phyloP scores from a whole-genome alignment of 2,888 invertebrate genomes.

The Nomada fucata region DNA sequence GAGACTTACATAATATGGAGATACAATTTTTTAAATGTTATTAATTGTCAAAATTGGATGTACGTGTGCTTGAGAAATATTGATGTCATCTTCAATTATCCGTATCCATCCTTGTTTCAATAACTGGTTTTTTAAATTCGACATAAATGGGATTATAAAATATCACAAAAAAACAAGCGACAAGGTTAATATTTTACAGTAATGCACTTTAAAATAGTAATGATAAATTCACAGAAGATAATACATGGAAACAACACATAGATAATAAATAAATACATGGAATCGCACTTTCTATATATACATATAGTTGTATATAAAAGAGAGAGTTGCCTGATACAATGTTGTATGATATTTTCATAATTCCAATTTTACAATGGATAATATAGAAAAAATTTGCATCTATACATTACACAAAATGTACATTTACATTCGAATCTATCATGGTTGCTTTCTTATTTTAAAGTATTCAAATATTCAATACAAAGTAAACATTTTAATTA shows the following conservation, averaged over 20 bases:
- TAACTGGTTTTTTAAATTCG: background rate
- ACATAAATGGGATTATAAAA: background rate
- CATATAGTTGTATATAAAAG: too few relatives aligned
- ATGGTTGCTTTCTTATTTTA: slow-evolving; percentile 20
- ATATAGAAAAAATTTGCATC: background rate
- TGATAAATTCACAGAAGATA: too few relatives aligned
- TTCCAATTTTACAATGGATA: slow-evolving; percentile 28
- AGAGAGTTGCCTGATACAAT: too few relatives aligned
- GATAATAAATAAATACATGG: too few relatives aligned
- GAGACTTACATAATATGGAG: slow-evolving; percentile 31
- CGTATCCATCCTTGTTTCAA: background rate
- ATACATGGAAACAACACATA: too few relatives aligned
- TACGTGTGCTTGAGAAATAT: background rate
- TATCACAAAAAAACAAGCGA: background rate
- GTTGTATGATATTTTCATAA: background rate
- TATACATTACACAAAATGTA: slow-evolving; percentile 2
- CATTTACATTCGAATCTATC: background rate
- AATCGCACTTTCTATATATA: too few relatives aligned
- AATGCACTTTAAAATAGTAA: too few relatives aligned
- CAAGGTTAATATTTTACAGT: too few relatives aligned
- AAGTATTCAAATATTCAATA: slow-evolving; percentile 9
- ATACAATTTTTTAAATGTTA: slow-evolving; percentile 20
- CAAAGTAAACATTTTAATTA: background rate
- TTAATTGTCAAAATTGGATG: slow-evolving; percentile 39
- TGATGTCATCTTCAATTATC: background rate